phyloP scores from a whole-genome alignment of 2,888 invertebrate species.

The Sipha maydis region DNA sequence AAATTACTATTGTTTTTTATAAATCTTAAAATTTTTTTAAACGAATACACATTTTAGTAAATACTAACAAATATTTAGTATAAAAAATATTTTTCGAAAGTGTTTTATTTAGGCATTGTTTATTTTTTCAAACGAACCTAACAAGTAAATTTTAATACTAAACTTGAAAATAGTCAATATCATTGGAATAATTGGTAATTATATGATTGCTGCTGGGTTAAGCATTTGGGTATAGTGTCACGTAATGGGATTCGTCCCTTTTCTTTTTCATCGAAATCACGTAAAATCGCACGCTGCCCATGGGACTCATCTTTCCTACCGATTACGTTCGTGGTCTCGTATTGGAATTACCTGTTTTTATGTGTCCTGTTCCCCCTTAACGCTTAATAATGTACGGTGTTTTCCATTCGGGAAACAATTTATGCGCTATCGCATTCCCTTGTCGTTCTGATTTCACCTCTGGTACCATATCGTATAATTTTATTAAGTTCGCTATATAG shows the following conservation, averaged over 20 bases:
- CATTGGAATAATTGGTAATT: background rate
- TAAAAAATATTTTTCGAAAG: no score
- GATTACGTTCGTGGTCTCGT: conserved; percentile 15
- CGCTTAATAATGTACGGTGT: conserved; percentile 27
- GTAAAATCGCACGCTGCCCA: conserved; percentile 11
- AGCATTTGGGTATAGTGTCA: background rate
- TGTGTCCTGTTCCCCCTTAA: conserved; percentile 3
- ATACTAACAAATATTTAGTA: no score
- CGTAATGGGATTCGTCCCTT: conserved; percentile 29
- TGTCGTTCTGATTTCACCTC: background rate
- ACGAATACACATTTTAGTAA: no score
- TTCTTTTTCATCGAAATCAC: background rate
- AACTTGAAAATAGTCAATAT: background rate
- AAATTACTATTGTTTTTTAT: background rate
- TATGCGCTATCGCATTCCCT: conserved; percentile 6
- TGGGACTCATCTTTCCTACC: conserved; percentile 14
- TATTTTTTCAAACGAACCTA: no score
- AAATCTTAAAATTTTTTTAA: background rate
- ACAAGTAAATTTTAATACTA: background rate
- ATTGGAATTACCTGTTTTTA: conserved; percentile 35
- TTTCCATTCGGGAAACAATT: conserved; percentile 42
- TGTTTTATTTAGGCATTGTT: no score
- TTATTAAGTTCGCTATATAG: background rate
- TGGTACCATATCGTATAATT: conserved; percentile 1
- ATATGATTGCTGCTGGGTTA: background rate